phyloP scores from a whole-genome alignment of 1,140 invertebrate genomes.

The Periplaneta americana region DNA sequence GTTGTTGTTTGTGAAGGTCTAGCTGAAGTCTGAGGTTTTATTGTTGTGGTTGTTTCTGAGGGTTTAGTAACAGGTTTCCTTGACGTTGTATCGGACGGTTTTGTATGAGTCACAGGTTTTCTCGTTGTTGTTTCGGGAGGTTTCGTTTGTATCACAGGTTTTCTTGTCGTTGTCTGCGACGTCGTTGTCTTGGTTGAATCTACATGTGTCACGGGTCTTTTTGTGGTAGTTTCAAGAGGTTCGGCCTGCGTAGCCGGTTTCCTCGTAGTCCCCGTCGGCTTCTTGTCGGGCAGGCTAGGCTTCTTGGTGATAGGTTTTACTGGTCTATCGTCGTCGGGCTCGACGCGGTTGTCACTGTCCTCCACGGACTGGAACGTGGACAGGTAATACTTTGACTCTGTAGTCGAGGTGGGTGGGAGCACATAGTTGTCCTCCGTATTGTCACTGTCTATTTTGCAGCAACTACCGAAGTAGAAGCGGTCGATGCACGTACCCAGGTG shows the following conservation, averaged over 20 bases:
- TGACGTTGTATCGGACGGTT: constrained; percentile 34
- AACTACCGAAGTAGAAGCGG: constrained; percentile 86
- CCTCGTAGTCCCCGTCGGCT: not conserved
- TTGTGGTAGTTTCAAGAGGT: constrained; percentile 18
- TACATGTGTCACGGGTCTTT: constrained; percentile 28
- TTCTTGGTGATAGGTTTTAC: constrained; percentile 9
- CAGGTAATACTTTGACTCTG: constrained; percentile 14
- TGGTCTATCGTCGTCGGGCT: constrained; percentile 8
- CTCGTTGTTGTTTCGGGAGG: constrained; percentile 20
- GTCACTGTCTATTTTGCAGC: constrained; percentile 48
- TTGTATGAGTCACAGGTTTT: constrained; percentile 21
- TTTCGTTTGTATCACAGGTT: constrained; percentile 25
- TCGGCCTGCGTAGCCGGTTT: constrained; percentile 24
- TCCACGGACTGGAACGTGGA: constrained; percentile 22
- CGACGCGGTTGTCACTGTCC: constrained; percentile 18
- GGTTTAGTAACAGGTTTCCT: too few relatives aligned
- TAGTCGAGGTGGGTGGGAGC: not conserved
- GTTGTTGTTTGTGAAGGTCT: constrained; percentile 26
- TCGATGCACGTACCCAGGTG: constrained; percentile 89
- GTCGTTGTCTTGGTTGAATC: not conserved
- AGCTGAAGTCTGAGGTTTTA: too few relatives aligned
- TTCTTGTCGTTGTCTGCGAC: constrained; percentile 26
- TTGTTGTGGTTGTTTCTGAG: too few relatives aligned
- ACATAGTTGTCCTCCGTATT: constrained; percentile 1
- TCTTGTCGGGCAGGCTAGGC: not conserved